Evolutionary conservation across 2,113 vertebrate species (phyloP).

Genomic region (Leptobrachium ailaonicum): DNA sequence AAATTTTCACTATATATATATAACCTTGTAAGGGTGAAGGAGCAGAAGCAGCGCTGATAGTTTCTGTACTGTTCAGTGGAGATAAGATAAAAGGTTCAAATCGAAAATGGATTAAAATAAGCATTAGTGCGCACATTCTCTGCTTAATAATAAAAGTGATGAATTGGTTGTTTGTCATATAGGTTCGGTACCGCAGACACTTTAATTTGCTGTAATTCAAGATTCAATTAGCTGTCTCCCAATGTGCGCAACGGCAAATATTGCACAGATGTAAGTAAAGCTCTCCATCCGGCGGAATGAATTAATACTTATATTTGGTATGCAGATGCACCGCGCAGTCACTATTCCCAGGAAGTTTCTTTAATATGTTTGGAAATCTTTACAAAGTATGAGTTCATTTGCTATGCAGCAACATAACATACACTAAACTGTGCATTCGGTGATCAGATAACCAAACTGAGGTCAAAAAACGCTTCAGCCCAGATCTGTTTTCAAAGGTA

Average conservation of each 20-base stretch:
- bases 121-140: conserved; percentile 46
- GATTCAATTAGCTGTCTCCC: conserved; percentile 43
- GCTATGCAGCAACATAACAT: no score
- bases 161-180: conserved; percentile 26
- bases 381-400: no score
- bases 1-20: conserved; percentile 11
- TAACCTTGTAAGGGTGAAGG: conserved; percentile 40
- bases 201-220: conserved; percentile 28
- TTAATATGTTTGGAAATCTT: no score
- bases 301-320: no score
- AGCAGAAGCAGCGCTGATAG: not conserved
- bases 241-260: not conserved
- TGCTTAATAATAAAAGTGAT: conserved; percentile 50
- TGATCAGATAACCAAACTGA: no score
- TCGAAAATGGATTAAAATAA: conserved; percentile 50
- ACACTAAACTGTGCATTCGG: no score
- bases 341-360: no score
- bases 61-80: conserved; percentile 41
- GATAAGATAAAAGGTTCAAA: conserved; percentile 50
- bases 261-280: not conserved
- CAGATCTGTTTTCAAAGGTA: no score
- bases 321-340: no score
- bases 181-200: conserved; percentile 12
- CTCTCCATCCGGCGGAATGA: no score
- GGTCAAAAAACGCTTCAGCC: no score